Conservation (phyloP, 2,888 invertebrate genomes). For the Chrysina gloriosa region DNA sequence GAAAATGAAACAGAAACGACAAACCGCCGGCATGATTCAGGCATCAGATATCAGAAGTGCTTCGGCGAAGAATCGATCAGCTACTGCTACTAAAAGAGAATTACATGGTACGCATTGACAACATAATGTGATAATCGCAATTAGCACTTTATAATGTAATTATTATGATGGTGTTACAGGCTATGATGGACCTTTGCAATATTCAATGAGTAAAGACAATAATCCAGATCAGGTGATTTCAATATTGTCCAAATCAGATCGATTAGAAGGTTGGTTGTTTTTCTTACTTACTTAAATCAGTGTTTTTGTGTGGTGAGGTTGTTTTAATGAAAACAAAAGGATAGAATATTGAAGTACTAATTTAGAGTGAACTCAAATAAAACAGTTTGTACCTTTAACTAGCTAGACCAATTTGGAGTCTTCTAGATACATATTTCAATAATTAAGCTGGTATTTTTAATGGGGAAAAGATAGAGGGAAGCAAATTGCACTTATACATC, state of each 20-base stretch:
- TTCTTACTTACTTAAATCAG: too few species aligned
- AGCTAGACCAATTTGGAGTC: too few species aligned
- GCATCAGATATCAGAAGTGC: constrained; percentile 83
- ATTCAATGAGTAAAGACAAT: constrained; percentile 79
- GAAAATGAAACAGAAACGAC: constrained; percentile 88
- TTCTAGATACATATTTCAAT: too few species aligned
- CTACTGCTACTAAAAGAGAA: constrained; percentile 76
- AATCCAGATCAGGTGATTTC: constrained; percentile 82
- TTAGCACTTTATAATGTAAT: constrained; percentile 51
- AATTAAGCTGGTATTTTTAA: too few species aligned
- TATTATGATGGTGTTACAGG: constrained; percentile 65
- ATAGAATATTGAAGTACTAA: too few species aligned
- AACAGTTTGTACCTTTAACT: too few species aligned
- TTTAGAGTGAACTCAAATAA: too few species aligned
- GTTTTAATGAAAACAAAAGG: too few species aligned
- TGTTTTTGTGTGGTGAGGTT: too few species aligned
- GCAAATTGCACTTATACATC: too few species aligned
- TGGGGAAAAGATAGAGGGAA: too few species aligned
- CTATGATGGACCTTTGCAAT: constrained; percentile 91
- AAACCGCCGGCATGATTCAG: constrained; percentile 87
- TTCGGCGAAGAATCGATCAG: constrained; percentile 74
- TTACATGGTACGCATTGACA: constrained; percentile 70
- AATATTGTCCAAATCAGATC: constrained; percentile 58
- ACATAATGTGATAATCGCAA: constrained; percentile 59
- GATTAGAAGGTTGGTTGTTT: constrained; percentile 56